Evolutionary conservation across 2,888 invertebrate genomes (phyloP).

Genomic region (Mycogona germanica): DNA sequence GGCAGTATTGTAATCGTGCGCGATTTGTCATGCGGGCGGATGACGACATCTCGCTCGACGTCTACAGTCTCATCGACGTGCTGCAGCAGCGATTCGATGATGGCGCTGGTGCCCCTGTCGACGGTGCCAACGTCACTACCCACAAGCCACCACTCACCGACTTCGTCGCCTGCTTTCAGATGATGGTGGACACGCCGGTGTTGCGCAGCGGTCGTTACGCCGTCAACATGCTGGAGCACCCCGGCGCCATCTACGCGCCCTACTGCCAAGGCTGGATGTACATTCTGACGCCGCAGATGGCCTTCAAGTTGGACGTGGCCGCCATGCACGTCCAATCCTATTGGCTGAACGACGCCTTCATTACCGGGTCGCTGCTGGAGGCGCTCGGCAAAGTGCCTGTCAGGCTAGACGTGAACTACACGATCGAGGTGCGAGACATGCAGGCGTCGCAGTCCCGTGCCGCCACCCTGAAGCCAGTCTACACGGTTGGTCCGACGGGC

Average conservation of each 20-base stretch:
- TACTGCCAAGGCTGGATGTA: slow-evolving; percentile 20
- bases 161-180: slow-evolving; percentile 12
- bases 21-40: slow-evolving; percentile 14
- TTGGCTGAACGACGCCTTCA: slow-evolving; percentile 18
- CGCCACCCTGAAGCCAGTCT: neutral
- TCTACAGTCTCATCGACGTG: slow-evolving; percentile 10
- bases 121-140: no score
- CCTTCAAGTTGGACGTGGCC: slow-evolving; percentile 10
- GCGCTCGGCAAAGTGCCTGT: slow-evolving; percentile 10
- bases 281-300: slow-evolving; percentile 12
- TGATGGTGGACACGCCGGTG: slow-evolving; percentile 4
- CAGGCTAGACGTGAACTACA: slow-evolving; percentile 10
- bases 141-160: neutral
- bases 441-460: neutral
- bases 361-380: slow-evolving; percentile 12
- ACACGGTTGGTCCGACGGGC: slow-evolving; percentile 14
- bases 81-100: slow-evolving; percentile 2
- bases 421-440: slow-evolving; percentile 11
- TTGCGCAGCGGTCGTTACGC: slow-evolving; percentile 12
- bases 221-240: slow-evolving; percentile 12
- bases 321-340: slow-evolving; percentile 3
- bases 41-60: slow-evolving; percentile 15
- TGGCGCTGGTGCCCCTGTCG: no score
- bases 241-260: slow-evolving; percentile 6
- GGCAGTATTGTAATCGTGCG: slow-evolving; percentile 15